phyloP scores from a whole-genome alignment of 2,113 vertebrate species.

The Helogale parvula region DNA sequence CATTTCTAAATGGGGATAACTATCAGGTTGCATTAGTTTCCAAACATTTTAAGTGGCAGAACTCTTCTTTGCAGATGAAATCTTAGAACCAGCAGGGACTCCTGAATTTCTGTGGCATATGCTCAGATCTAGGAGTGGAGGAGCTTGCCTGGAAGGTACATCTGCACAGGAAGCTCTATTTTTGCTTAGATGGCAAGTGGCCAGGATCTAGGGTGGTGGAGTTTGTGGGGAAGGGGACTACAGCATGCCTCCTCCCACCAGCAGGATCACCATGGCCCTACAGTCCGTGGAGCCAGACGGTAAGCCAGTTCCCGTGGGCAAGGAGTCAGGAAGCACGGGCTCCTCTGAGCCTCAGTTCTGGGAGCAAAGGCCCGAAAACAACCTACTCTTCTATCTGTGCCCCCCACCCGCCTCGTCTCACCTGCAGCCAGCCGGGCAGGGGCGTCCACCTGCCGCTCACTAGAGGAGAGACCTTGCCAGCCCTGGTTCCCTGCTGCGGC shows the following conservation, averaged over 20 bases:
- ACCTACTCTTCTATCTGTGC: no score
- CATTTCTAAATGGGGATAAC: not conserved
- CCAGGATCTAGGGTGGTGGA: not conserved
- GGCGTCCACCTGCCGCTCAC: conserved; percentile 53
- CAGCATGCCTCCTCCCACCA: not conserved
- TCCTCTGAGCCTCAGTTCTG: not conserved
- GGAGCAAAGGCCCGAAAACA: not conserved
- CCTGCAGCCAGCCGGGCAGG: conserved; percentile 76
- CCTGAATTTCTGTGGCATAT: not conserved
- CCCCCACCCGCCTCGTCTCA: conserved; percentile 39
- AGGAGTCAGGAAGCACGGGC: not conserved
- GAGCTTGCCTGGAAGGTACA: not conserved
- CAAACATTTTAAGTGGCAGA: not conserved
- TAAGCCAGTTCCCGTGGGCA: not conserved
- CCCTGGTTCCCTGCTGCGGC: conserved; percentile 27
- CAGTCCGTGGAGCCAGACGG: not conserved
- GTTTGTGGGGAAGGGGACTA: not conserved
- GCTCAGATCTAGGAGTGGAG: not conserved
- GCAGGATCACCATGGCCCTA: not conserved
- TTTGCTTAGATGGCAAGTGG: not conserved
- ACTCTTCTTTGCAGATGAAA: not conserved
- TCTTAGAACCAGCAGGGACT: not conserved
- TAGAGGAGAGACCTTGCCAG: conserved; percentile 73
- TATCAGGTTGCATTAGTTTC: not conserved
- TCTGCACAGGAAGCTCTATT: not conserved